Evolutionary conservation across 2,797 vertebrate species (phyloP).

Genomic region (Psittacula echo): DNA sequence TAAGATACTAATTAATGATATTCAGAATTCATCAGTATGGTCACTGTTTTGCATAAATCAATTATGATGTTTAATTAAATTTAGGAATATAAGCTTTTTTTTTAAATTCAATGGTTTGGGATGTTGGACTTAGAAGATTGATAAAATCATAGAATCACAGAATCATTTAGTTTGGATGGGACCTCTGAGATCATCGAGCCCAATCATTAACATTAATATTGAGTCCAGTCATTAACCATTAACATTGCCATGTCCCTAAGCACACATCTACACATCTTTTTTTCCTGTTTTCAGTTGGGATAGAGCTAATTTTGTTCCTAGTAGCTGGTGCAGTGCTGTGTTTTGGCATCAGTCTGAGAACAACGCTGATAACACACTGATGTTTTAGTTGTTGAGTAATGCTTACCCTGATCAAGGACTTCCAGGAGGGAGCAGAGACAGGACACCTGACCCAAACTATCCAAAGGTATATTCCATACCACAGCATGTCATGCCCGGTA

Average conservation of each 20-base stretch:
- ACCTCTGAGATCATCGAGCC: background rate
- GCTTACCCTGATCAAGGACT: background rate
- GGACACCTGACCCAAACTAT: background rate
- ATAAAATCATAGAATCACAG: background rate
- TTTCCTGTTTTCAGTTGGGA: too few relatives aligned
- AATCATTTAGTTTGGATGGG: background rate
- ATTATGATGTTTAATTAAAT: background rate
- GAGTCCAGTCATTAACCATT: background rate
- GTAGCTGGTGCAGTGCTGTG: background rate
- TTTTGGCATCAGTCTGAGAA: background rate
- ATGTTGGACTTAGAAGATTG: background rate
- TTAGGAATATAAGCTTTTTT: background rate
- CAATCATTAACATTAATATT: background rate
- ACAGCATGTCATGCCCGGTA: background rate
- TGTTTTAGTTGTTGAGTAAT: background rate
- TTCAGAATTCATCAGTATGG: background rate
- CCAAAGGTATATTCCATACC: background rate
- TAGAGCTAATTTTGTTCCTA: background rate
- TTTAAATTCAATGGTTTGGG: background rate
- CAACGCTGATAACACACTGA: background rate
- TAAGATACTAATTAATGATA: background rate
- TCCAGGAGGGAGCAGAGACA: background rate
- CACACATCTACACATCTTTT: too few relatives aligned
- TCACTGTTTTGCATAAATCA: background rate
- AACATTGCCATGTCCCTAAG: background rate